Evolutionary conservation across 2,888 invertebrate genomes (phyloP).

Genomic region (Dolomedes plantarius): DNA sequence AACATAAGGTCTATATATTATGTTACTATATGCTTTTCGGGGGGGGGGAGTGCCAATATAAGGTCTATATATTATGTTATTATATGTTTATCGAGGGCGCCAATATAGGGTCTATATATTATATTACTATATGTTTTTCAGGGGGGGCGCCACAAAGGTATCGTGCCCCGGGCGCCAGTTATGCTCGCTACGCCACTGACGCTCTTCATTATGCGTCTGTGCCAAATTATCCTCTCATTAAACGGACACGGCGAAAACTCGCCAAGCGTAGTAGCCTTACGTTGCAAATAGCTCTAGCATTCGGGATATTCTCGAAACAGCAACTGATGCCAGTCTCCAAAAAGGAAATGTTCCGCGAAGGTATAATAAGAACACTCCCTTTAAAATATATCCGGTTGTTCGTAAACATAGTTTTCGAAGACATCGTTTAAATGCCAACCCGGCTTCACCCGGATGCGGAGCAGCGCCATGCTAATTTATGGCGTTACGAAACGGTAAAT

Average conservation of each 20-base stretch:
- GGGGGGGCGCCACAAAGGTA: too few species aligned
- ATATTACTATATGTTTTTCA: too few species aligned
- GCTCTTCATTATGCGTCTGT: too few species aligned
- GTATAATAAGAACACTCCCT: constrained; percentile 38
- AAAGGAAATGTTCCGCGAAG: constrained; percentile 15
- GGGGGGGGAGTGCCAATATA: too few species aligned
- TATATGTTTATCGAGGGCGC: too few species aligned
- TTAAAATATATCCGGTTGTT: constrained; percentile 32
- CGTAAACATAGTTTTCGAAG: constrained; percentile 33
- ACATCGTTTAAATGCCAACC: constrained; percentile 31
- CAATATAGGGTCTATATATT: too few species aligned
- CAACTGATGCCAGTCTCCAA: constrained; percentile 10
- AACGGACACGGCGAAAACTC: constrained; percentile 7
- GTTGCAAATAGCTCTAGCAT: neutral
- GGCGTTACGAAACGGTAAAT: constrained; percentile 29
- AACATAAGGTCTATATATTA: too few species aligned
- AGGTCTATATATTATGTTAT: too few species aligned
- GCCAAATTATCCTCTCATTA: too few species aligned
- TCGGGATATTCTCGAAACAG: neutral
- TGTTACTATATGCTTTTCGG: too few species aligned
- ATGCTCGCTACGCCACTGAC: too few species aligned
- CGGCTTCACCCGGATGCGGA: constrained; percentile 23
- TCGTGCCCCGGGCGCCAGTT: too few species aligned
- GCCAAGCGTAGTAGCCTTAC: constrained; percentile 7
- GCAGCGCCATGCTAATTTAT: constrained; percentile 33